A percentile compares a stretch with the other conserved stretches of the same genome.
Conservation (phyloP, 2,113 vertebrate species). For the Sinocyclocheilus anshuiensis region DNA sequence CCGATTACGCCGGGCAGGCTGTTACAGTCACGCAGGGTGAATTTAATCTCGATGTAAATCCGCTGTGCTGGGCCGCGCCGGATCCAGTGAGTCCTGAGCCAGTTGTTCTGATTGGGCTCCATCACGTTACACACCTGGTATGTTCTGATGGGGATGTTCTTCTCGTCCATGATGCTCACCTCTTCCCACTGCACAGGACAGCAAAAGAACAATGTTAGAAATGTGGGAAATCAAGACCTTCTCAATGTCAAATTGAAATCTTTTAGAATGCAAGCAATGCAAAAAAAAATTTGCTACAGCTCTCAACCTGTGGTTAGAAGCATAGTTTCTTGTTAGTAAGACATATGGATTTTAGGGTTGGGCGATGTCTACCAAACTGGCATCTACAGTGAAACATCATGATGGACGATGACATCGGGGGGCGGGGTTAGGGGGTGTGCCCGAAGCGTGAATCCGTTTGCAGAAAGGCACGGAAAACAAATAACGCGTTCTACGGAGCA, state of each 20-base stretch:
- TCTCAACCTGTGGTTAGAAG: too few relatives aligned
- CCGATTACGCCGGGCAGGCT: conserved; percentile 97
- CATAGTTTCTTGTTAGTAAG: too few relatives aligned
- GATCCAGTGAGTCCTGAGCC: conserved; percentile 98
- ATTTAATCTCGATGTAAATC: conserved; percentile 98
- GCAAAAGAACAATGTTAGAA: conserved; percentile 23
- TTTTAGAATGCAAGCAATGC: neutral
- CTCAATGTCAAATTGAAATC: neutral
- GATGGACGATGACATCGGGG: too few relatives aligned
- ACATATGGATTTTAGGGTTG: too few relatives aligned
- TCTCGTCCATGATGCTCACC: conserved; percentile 99
- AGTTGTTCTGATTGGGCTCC: conserved; percentile 97
- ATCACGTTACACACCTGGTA: conserved; percentile 99
- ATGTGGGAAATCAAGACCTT: neutral
- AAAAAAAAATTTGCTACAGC: too few relatives aligned
- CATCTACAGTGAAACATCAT: too few relatives aligned
- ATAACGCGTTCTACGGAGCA: too few relatives aligned
- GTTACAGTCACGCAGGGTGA: conserved; percentile 97
- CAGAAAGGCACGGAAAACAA: too few relatives aligned
- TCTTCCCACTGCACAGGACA: conserved; percentile 89
- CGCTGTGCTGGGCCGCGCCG: conserved; percentile 91
- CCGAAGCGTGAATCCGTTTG: too few relatives aligned
- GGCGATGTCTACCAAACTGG: too few relatives aligned
- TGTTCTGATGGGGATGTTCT: conserved; percentile 96
- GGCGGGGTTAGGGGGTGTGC: too few relatives aligned